Percentiles rank a stretch among this genome's conserved stretches.
Conservation (phyloP, 2,113 vertebrate genomes). For the Nesoenas mayeri region DNA sequence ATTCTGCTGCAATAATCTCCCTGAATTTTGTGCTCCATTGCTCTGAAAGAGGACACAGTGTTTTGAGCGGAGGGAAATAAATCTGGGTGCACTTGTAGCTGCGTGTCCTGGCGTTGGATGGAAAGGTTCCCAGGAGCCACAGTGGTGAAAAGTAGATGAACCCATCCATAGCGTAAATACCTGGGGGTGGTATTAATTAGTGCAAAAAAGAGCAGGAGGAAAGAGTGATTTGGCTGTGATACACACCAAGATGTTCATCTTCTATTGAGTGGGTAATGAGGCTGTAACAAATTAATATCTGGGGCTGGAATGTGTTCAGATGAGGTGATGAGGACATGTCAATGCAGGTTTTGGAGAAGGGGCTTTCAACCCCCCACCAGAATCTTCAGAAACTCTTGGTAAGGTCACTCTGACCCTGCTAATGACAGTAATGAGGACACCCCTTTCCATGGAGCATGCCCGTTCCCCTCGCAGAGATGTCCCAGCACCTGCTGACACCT, state of each 20-base stretch:
- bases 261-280: not conserved
- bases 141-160: not conserved
- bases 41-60: not conserved
- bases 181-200: not conserved
- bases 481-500: rapidly evolving
- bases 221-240: not conserved
- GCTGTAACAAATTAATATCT: not conserved
- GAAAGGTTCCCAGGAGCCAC: not conserved
- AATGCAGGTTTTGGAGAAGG: not conserved
- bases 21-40: not conserved
- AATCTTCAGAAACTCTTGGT: not conserved
- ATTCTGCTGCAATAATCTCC: not conserved
- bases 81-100: not conserved
- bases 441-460: not conserved
- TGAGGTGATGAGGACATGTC: not conserved
- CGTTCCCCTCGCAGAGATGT: rapidly evolving
- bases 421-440: not conserved
- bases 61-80: not conserved
- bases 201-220: not conserved
- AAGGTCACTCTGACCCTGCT: not conserved
- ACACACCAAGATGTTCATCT: not conserved
- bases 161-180: rapidly evolving
- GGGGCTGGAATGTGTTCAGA: not conserved
- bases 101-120: not conserved
- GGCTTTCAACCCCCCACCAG: not conserved